Base-by-base conservation (phyloP, 2,797 vertebrate genomes). In the Pseudocheirus occidentalis region DNA sequence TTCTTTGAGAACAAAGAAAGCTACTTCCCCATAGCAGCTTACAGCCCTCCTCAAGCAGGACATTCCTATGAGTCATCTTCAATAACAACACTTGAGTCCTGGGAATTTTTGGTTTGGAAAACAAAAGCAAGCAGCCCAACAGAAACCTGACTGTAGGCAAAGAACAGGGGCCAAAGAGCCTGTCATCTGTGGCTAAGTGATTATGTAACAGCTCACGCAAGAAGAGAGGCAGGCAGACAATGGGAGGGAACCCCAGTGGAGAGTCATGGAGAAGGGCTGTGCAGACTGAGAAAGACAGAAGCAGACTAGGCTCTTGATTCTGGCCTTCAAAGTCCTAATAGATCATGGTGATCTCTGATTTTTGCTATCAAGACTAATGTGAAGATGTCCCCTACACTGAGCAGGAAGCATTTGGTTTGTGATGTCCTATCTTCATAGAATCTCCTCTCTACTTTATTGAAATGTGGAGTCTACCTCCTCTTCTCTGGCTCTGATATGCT, bases 1-100 rank as follows among this genome's bases (percentile, higher is more conserved):
- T 92, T 59, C 92, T 97, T 92, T 92, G 14, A 90, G 58, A 90
- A 94, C 66, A 91, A 93, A 93, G 73, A 95, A 18, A 94, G 94
- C 93, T 95, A 53, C 0, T 93, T 55, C 92, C 92, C 13, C 92
- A 95, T 4, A 40, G 95, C 93, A 87, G 81, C 58, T 46, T 92
- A 90, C 56, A 92, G 91, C 53, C 62, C 16, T 91, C 46, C 58
- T 92, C 52, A 66, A 90, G 92, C 24, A 90, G 66, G 81, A 87
- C 58, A 50, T 57, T 89, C 28, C 54, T 57, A 18, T 34, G 91
- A 91, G 53, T 95, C 94, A 66, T 29, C 73, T 55, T 56, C 40
- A 93, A 87, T 31, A 16, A 34, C n/a, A 90, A 94, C 52, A 58
- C 52, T 56, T 46, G 93, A 27, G 50, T 14, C 24, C 93, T 24